A percentile compares a stretch with the other conserved stretches of the same genome.
phyloP scores from a whole-genome alignment of 2,797 vertebrate species.

The Myripristis jacobus region DNA sequence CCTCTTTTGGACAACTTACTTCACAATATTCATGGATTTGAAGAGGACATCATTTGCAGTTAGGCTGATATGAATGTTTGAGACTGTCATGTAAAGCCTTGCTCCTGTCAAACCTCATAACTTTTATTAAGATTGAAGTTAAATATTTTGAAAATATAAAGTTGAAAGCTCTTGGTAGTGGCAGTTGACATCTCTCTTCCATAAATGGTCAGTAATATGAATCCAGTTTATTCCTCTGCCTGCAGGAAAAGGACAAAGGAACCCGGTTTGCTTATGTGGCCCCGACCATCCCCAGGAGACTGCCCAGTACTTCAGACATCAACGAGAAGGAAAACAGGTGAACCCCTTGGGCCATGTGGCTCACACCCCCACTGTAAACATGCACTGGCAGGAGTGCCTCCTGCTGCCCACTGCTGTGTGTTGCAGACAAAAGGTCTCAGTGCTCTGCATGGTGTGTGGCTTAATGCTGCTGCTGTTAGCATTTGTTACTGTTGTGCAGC shows the following conservation, averaged over 20 bases:
- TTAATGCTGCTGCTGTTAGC: slow-evolving; percentile 26
- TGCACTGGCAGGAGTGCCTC: slow-evolving; percentile 45
- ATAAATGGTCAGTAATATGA: background rate
- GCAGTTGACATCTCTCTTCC: no score
- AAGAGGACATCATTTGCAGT: background rate
- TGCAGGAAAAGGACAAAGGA: slow-evolving; percentile 95
- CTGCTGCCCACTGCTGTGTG: slow-evolving; percentile 68
- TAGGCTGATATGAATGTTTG: background rate
- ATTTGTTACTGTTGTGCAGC: background rate
- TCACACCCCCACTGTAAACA: slow-evolving; percentile 25
- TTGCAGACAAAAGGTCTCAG: slow-evolving; percentile 44
- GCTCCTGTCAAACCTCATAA: no score
- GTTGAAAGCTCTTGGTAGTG: background rate
- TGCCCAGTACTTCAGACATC: slow-evolving; percentile 95
- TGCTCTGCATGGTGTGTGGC: slow-evolving; percentile 69
- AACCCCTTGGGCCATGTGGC: slow-evolving; percentile 16
- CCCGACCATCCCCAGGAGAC: slow-evolving; percentile 94
- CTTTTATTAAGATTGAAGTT: no score
- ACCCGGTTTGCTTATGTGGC: slow-evolving; percentile 93
- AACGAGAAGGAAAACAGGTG: slow-evolving; percentile 99
- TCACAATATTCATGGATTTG: background rate
- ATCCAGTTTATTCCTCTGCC: background rate
- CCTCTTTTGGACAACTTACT: background rate
- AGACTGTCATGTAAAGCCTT: background rate
- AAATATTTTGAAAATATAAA: background rate